Percentiles rank a stretch among this genome's conserved stretches.
Conservation (phyloP, 1,140 invertebrate genomes). For the Apis laboriosa region DNA sequence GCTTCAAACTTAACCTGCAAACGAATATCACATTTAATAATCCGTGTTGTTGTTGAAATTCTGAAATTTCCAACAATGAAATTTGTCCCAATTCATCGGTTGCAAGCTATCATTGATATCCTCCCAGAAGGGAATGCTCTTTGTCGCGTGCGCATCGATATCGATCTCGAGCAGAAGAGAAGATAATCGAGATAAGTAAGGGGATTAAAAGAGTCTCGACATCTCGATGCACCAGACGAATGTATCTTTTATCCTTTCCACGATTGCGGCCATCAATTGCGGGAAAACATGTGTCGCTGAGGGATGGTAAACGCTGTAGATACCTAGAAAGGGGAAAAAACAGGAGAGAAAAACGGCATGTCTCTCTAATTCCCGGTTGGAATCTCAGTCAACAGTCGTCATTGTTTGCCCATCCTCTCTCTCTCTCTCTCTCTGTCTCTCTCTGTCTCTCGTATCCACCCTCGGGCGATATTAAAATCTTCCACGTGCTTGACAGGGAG, state of each 20-base stretch:
- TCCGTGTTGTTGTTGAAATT: too few species aligned
- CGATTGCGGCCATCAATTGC: neutral
- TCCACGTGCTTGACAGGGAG: constrained; percentile 22
- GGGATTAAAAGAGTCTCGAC: neutral
- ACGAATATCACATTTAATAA: too few species aligned
- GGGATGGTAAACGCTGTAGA: neutral
- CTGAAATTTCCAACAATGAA: too few species aligned
- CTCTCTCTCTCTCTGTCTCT: neutral
- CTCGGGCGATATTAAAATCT: constrained; percentile 40
- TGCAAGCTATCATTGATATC: too few species aligned
- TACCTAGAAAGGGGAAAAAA: neutral
- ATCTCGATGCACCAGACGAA: neutral
- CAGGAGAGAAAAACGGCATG: neutral
- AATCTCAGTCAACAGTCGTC: neutral
- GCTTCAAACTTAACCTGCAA: too few species aligned
- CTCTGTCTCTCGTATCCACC: neutral
- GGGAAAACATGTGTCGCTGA: constrained; percentile 9
- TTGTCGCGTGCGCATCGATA: too few species aligned
- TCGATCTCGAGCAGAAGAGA: neutral
- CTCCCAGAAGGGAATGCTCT: too few species aligned
- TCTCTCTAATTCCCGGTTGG: neutral
- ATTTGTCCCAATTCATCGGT: too few species aligned
- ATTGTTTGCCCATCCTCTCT: neutral
- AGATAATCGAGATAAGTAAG: constrained; percentile 1
- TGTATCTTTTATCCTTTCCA: constrained; percentile 3